Evolutionary conservation across 2,797 vertebrate genomes (phyloP), one percentile per base, ranked within the genome.

Genomic region (Oryzias sinensis): DNA sequence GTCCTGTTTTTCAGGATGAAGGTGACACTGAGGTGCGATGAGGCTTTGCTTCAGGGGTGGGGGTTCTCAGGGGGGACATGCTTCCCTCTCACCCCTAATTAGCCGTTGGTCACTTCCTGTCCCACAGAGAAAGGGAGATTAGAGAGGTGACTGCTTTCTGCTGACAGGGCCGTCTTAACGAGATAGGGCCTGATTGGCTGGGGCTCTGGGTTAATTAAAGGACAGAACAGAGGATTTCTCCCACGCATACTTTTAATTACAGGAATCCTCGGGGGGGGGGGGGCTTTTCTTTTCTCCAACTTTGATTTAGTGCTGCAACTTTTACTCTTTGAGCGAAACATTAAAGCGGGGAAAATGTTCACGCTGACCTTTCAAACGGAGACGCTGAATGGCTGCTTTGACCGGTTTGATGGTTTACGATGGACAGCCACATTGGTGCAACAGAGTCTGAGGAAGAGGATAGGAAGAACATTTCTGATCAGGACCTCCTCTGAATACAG

Each of bases 141-240:
- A 82, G 43, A 57, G 68, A 62, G 75, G 81, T 68, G 77, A 74
- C 47, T 14, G 24, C 56, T 15, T 5, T 1, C 6, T 0, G 41
- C 68, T 61, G 72, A 49, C 27, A 18, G 48, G 64, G 65, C 68
- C 25, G 22, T 43, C 68, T 46, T 76, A 73, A 85, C 55, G 46
- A 84, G 82, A 84, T 85, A 77, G 55, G 43, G 45, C 48, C 76
- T 76, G 83, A 87, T 86, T 87, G 82, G 83, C 24, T 6, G 62
- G 57, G 54, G 55, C 57, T 2, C 11, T 4, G 68, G 85, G 79
- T 84, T 85, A 87, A 87, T 86, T 80, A 64, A 64, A 74, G 44
- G 13, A 44, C 53, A 63, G 49, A 47, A 55, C 59, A 60, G 45
- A 53, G 46, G 16, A 61, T 37, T 18, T 33, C 24, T n/a, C 33